Conservation (phyloP, 2,113 vertebrate species). For the Silurus glanis region DNA sequence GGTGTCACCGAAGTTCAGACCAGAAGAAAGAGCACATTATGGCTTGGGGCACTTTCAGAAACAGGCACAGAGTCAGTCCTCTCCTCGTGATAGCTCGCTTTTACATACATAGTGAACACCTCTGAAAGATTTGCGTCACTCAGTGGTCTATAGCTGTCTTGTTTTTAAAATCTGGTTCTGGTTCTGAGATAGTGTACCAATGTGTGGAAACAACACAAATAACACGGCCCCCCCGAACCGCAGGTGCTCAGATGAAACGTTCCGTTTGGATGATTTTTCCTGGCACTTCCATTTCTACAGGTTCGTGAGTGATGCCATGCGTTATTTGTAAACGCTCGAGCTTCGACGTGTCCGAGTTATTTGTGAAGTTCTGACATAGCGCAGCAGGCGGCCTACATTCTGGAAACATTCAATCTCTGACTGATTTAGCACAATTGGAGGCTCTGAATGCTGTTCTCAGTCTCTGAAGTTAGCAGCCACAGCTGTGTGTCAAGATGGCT, state of each 20-base stretch:
- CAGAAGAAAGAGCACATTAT: neutral
- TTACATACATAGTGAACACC: neutral
- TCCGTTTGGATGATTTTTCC: conserved; percentile 52
- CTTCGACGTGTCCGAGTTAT: neutral
- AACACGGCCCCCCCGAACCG: conserved; percentile 44
- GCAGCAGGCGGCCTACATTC: neutral
- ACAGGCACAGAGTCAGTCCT: neutral
- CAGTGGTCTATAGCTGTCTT: neutral
- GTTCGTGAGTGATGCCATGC: conserved; percentile 55
- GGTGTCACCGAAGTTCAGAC: neutral
- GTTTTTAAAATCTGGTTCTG: neutral
- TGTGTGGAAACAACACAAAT: conserved; percentile 1
- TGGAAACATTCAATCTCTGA: conserved; percentile 34
- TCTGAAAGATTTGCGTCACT: neutral
- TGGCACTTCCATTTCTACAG: conserved; percentile 58
- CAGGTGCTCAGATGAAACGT: conserved; percentile 41
- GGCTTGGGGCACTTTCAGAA: neutral
- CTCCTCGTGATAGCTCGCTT: neutral
- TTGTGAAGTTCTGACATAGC: conserved; percentile 7
- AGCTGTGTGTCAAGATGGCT: conserved; percentile 4
- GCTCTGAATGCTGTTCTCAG: neutral
- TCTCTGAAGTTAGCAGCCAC: conserved; percentile 14
- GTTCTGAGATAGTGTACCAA: neutral
- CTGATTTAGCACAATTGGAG: conserved; percentile 24
- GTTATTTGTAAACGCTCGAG: conserved; percentile 45